Percentiles rank a stretch among this genome's conserved stretches.
Conservation (phyloP, 2,888 invertebrate species). For the Drosophila kambysellisi region DNA sequence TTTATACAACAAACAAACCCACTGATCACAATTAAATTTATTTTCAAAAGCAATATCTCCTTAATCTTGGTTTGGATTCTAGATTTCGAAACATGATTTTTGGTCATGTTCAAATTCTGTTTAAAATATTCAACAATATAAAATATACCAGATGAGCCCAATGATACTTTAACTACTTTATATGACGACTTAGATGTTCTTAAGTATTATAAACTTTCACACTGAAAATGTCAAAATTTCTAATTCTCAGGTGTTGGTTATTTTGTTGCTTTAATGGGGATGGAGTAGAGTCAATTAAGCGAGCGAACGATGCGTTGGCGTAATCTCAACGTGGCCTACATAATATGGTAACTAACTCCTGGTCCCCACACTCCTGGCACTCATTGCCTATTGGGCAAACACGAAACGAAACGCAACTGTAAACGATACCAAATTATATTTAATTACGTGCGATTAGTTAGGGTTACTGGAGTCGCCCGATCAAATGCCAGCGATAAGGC, state of each 20-base stretch:
- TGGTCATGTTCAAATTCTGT: neutral
- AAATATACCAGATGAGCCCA: neutral
- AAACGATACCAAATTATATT: constrained; percentile 82
- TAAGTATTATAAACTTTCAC: constrained; percentile 23
- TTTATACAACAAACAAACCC: neutral
- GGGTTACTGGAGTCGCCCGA: constrained; percentile 83
- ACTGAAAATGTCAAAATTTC: constrained; percentile 16
- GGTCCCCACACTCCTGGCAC: neutral
- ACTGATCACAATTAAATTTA: too few relatives aligned
- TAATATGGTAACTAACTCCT: constrained; percentile 15
- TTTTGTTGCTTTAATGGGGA: neutral
- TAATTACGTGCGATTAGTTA: constrained; percentile 84
- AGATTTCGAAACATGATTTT: neutral
- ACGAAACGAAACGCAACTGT: constrained; percentile 65
- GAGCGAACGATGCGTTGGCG: constrained; percentile 54
- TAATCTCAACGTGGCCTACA: constrained; percentile 56
- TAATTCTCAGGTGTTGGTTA: constrained; percentile 10
- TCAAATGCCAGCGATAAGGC: constrained; percentile 80
- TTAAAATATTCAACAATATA: neutral
- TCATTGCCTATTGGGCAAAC: constrained; percentile 12
- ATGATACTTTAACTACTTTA: neutral
- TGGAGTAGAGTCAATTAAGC: constrained; percentile 57
- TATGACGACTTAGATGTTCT: neutral
- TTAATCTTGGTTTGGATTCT: neutral
- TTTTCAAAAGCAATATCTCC: neutral